These are phyloP conservation scores for Buceros bicornis DNA, from an alignment of 2,797 vertebrate species.

Conservation along the genomic window DNA sequence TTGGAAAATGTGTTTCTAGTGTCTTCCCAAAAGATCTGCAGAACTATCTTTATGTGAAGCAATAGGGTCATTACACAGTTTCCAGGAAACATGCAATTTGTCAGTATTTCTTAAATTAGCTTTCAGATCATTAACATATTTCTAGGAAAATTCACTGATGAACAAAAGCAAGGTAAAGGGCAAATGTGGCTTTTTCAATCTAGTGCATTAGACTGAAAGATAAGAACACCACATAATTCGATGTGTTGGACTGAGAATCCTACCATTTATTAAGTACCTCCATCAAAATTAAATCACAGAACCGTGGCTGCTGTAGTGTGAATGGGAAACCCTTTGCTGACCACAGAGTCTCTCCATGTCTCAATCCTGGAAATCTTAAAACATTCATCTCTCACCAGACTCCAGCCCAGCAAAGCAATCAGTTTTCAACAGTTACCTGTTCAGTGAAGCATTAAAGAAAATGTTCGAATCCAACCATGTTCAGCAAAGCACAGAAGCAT, in stretches of 20 bases:
- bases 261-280: background rate
- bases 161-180: background rate
- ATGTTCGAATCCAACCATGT: background rate
- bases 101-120: background rate
- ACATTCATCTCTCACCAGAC: background rate
- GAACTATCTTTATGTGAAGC: background rate
- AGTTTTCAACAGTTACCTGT: background rate
- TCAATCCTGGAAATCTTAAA: background rate
- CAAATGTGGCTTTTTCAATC: background rate
- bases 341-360: background rate
- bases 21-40: background rate
- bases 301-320: background rate
- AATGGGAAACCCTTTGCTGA: background rate
- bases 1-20: background rate
- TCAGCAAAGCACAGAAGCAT: constrained; percentile 13
- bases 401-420: background rate
- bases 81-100: background rate
- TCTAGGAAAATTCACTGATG: background rate
- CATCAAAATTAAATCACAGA: background rate
- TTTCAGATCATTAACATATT: background rate
- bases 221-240: background rate
- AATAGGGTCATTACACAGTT: background rate
- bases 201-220: background rate
- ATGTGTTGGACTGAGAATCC: background rate
- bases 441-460: background rate